A percentile compares a stretch with the other conserved stretches of the same genome.
phyloP scores from a whole-genome alignment of 2,113 vertebrate species.

The Campylomormyrus numenius region DNA sequence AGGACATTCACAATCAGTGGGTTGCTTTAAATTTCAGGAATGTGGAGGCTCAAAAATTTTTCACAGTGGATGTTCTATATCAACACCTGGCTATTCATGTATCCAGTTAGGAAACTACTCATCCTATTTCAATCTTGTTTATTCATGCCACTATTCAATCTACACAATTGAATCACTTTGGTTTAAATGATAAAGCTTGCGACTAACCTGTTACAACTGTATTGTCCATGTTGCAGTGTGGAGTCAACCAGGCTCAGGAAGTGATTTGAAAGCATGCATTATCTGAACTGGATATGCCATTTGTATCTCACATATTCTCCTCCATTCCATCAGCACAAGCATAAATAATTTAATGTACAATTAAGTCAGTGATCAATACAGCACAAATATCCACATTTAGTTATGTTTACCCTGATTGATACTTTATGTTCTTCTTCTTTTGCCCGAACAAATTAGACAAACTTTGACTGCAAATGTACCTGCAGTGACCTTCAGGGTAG shows the following conservation, averaged over 20 bases:
- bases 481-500: slow-evolving; percentile 70
- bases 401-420: background rate
- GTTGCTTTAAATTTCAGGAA: background rate
- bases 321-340: background rate
- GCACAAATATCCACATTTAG: background rate
- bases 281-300: no score
- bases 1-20: background rate
- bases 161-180: background rate
- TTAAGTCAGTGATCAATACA: background rate
- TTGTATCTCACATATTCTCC: background rate
- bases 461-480: slow-evolving; percentile 48
- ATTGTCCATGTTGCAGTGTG: background rate
- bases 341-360: background rate
- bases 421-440: background rate
- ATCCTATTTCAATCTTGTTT: background rate
- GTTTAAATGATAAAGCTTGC: background rate
- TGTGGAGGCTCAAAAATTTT: background rate
- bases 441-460: background rate
- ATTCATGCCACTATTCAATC: background rate
- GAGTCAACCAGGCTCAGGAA: background rate
- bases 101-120: background rate
- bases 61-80: background rate
- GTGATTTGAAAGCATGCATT: background rate
- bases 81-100: background rate
- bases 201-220: background rate